phyloP scores from a whole-genome alignment of 2,113 vertebrate species.

The Mormoops blainvillei region DNA sequence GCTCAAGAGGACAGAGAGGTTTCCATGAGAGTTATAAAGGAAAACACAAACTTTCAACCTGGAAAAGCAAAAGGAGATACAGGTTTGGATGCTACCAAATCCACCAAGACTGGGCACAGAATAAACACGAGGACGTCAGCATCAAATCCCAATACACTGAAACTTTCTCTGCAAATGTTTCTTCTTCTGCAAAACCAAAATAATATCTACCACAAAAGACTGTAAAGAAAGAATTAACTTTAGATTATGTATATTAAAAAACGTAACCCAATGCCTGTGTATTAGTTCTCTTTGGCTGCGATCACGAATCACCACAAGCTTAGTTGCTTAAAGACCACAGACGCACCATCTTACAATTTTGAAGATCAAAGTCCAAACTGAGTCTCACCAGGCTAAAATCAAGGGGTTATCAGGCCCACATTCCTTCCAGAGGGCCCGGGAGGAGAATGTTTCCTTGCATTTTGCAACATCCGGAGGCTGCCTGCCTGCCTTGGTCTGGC shows the following conservation, averaged over 20 bases:
- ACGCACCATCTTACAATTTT: background rate
- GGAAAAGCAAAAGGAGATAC: background rate
- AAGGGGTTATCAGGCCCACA: background rate
- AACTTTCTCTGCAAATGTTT: background rate
- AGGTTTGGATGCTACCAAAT: background rate
- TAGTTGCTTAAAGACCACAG: background rate
- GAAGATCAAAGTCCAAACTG: background rate
- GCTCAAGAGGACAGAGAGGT: background rate
- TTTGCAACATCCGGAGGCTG: background rate
- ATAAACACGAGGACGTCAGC: background rate
- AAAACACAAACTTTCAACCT: background rate
- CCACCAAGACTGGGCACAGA: background rate
- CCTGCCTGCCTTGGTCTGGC: background rate
- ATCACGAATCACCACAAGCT: background rate
- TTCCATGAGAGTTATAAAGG: background rate
- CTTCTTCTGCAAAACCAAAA: background rate
- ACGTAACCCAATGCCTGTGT: background rate
- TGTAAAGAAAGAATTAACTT: background rate
- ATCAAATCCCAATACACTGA: background rate
- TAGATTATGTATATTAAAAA: background rate
- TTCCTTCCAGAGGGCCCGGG: background rate
- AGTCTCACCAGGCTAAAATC: background rate
- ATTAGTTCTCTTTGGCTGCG: background rate
- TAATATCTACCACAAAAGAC: background rate
- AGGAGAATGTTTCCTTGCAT: background rate